These are phyloP conservation scores for Cryptoleucopteryx plumbea DNA, from an alignment of 2,113 vertebrate species.

Conservation along the genomic window DNA sequence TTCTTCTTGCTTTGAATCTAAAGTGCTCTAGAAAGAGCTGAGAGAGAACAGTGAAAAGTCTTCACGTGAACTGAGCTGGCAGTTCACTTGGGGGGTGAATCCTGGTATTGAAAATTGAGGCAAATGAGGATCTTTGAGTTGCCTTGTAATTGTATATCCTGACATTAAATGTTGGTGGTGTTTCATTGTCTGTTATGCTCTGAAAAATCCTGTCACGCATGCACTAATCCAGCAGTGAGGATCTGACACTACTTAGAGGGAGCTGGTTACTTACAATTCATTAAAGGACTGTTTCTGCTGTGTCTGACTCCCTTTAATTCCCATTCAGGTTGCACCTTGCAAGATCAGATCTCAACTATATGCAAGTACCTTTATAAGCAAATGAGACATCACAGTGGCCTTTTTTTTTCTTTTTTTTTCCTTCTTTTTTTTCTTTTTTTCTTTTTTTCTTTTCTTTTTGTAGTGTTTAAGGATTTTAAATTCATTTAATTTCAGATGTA, in stretches of 20 bases:
- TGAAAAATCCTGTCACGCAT: background rate
- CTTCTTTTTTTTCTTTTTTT: no score
- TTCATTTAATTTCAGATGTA: background rate
- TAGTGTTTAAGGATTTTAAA: background rate
- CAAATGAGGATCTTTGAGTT: background rate
- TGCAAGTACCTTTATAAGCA: background rate
- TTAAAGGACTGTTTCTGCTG: background rate
- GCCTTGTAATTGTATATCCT: background rate
- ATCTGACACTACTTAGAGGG: background rate
- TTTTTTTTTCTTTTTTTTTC: fast-evolving
- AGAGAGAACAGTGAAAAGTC: background rate
- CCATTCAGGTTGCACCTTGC: background rate
- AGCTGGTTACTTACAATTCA: background rate
- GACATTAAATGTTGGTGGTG: background rate
- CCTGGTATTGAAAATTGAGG: background rate
- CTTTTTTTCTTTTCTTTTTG: fast-evolving
- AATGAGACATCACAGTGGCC: background rate
- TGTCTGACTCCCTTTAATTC: background rate
- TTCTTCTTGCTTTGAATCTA: background rate
- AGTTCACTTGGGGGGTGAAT: background rate
- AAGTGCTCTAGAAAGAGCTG: background rate
- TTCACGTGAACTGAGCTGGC: background rate
- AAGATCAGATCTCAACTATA: background rate
- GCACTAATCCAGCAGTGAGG: background rate
- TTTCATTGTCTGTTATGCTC: background rate